A percentile compares a stretch with the other conserved stretches of the same genome.
phyloP scores from a whole-genome alignment of 2,888 invertebrate species.

The Chouioia cunea region DNA sequence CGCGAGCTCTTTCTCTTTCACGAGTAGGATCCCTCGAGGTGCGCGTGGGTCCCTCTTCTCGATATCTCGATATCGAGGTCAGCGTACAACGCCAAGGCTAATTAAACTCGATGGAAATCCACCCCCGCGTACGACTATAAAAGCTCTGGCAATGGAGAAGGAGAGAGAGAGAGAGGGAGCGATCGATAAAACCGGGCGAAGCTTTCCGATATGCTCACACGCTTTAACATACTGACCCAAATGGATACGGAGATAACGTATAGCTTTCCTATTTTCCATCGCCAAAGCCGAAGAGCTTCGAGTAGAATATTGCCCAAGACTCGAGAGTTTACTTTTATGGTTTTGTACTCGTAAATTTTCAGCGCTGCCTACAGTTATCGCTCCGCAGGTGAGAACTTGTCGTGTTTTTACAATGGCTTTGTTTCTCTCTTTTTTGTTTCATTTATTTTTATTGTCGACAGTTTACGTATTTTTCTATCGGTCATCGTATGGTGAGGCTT shows the following conservation, averaged over 20 bases:
- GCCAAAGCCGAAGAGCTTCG: slow-evolving; percentile 2
- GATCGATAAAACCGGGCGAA: not conserved
- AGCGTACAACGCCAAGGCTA: not conserved
- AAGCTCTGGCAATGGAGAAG: slow-evolving; percentile 6
- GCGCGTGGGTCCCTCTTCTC: too few species aligned
- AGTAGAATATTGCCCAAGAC: not conserved
- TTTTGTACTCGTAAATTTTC: slow-evolving; percentile 32
- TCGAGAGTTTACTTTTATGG: slow-evolving; percentile 8
- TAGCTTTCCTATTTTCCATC: not conserved
- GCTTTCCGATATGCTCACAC: too few species aligned
- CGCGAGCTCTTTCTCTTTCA: not conserved
- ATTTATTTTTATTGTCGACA: too few species aligned
- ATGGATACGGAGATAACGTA: slow-evolving; percentile 11
- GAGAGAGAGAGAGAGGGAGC: not conserved
- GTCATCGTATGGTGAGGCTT: too few species aligned
- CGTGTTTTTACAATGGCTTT: too few species aligned
- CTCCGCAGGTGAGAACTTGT: slow-evolving; percentile 28
- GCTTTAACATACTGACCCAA: slow-evolving; percentile 21
- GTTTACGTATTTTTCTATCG: too few species aligned
- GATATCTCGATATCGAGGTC: too few species aligned
- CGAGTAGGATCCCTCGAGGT: too few species aligned
- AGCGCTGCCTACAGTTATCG: slow-evolving; percentile 17
- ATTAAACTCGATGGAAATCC: not conserved
- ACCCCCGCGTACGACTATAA: too few species aligned
- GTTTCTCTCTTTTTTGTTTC: too few species aligned